Base-by-base conservation (phyloP, 2,888 invertebrate species). In the Blastobasis adustella region DNA sequence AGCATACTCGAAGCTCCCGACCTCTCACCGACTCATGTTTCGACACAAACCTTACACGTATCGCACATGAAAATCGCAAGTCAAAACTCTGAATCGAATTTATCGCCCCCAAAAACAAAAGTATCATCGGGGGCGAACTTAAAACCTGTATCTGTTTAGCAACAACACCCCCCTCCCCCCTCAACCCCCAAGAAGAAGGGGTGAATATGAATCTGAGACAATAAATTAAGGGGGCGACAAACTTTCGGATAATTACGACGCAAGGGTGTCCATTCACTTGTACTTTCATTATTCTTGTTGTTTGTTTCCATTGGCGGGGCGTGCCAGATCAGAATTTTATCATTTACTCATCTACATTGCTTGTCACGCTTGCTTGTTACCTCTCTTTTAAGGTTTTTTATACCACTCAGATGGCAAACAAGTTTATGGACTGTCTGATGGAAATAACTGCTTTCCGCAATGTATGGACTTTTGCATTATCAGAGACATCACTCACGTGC, bases 241-340 rank as follows among this genome's bases (percentile, higher is more conserved):
- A 82, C 71, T 81, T 81, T 65, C 65, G 70, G 73, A 82, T 81
- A 83, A 81, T 83, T 82, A 76, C 76, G 66, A 73, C 74, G 66
- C 69, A 67, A 73, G 79, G 78, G 79, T 83, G 85, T 85, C 87
- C 85, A 73, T 81, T 84, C 79, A 82, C 82, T 86, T 85, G 80
- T 85, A 78, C 83, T 86, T 86, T 87, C 85, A 79, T 82, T 79
- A 78, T 76, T 77, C 77, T 78, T 71, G 56, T 54, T 5, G 55
- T 10, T 45, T 50, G 76, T 79, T 67, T 63, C 54, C 85, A 62
- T 69, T 82, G 60, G 59, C 10, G 4, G 23, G 23, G 23, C 1
- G 23, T 23, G 23, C 3, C 23, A 23, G 23, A 23, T 23, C 3
- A 23, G 23, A 23, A 23, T 23, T 2, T 23, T 23, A 2, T 23